phyloP scores from a whole-genome alignment of 2,888 invertebrate genomes.

The Dasysyrphus albostriatus region DNA sequence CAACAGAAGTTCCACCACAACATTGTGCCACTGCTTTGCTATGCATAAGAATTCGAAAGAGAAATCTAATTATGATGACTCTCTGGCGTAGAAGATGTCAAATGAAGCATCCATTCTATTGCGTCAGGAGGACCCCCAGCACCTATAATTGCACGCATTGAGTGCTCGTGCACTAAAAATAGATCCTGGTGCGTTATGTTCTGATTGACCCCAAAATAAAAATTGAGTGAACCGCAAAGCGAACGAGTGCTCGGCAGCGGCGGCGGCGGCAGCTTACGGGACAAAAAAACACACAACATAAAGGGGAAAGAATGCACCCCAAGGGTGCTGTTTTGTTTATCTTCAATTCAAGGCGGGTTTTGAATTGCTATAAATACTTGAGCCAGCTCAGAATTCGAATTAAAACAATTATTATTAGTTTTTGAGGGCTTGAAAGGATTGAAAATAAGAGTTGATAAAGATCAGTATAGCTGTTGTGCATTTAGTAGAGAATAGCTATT shows the following conservation, averaged over 20 bases:
- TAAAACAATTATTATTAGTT: background rate
- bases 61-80: conserved; percentile 69
- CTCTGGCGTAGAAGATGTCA: conserved; percentile 68
- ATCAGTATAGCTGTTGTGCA: background rate
- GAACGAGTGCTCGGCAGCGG: conserved; percentile 26
- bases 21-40: conserved; percentile 41
- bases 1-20: conserved; percentile 30
- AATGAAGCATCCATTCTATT: conserved; percentile 73
- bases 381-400: background rate
- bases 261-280: background rate
- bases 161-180: conserved; percentile 55
- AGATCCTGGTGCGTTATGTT: conserved; percentile 48
- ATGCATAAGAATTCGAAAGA: background rate
- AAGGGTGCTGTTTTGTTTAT: conserved; percentile 73
- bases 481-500: background rate
- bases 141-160: conserved; percentile 51
- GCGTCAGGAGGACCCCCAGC: conserved; percentile 75
- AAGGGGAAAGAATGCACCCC: conserved; percentile 73
- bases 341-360: conserved; percentile 56
- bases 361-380: conserved; percentile 32
- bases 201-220: conserved; percentile 73
- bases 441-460: background rate
- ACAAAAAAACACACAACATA: conserved; percentile 1
- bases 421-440: background rate
- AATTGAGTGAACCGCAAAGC: conserved; percentile 57